Base-by-base conservation (phyloP, 2,888 invertebrate species). In the Rhabditoides inermis region DNA sequence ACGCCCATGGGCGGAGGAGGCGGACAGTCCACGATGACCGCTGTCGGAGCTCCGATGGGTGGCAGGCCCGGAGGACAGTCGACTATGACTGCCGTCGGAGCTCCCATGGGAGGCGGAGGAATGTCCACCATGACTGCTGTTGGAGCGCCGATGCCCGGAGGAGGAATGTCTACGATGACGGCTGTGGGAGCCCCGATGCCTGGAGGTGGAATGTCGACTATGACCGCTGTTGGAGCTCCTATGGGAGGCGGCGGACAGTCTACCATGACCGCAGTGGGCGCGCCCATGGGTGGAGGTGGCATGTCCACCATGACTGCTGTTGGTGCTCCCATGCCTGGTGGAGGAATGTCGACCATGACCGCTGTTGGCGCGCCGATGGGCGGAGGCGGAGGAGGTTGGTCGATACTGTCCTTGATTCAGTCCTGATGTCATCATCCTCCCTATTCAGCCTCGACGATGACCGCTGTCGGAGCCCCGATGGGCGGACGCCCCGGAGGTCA, bases 391-490 rank as follows among this genome's bases (percentile, higher is more conserved):
- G 15, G 15, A n/a, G n/a, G n/a, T n/a, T n/a, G n/a, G n/a, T n/a
- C n/a, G n/a, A n/a, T n/a, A n/a, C n/a, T n/a, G n/a, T n/a, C n/a
- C n/a, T n/a, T n/a, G n/a, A n/a, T n/a, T n/a, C n/a, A n/a, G n/a
- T n/a, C n/a, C n/a, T n/a, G n/a, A n/a, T n/a, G n/a, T n/a, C n/a
- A n/a, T n/a, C n/a, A n/a, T 15, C 32, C 6, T 39, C 7, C 12
- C 39, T 6, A n/a, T 39, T n/a, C n/a, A 39, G 39, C 39, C 20
- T 39, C 39, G 18, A 39, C 39, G 39, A 39, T 39, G 39, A 39
- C 39, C 6, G 39, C 39, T 6, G 18, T 39, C 20, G 39, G 39
- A n/a, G 39, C 15, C 39, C 6, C 20, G 39, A 10, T 18, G 6
- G 18, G 18, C 15, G 39, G 32, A 32, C 7, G 7, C 10, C 7